Evolutionary conservation across 1,140 invertebrate species (phyloP).

Genomic region (Hyphantria cunea): DNA sequence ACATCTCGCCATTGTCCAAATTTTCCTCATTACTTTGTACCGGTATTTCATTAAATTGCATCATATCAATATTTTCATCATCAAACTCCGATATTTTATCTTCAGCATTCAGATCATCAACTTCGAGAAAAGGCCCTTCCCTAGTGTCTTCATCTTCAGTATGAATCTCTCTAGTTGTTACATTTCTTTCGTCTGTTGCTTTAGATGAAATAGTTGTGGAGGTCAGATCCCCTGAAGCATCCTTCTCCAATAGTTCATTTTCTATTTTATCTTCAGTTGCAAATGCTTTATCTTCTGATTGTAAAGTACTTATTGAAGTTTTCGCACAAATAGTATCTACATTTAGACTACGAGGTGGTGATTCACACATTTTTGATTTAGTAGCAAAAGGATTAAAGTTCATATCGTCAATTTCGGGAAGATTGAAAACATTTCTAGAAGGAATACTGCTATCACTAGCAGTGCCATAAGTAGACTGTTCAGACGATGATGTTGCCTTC

Average conservation of each 20-base stretch:
- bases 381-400: conserved; percentile 63
- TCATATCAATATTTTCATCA: conserved; percentile 48
- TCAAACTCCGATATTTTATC: conserved; percentile 42
- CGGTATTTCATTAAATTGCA: conserved; percentile 52
- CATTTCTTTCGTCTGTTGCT: conserved; percentile 47
- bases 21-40: conserved; percentile 47
- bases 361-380: conserved; percentile 51
- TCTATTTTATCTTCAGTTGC: conserved; percentile 32
- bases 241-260: conserved; percentile 39
- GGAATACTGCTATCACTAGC: conserved; percentile 36
- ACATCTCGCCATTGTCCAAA: conserved; percentile 57
- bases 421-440: conserved; percentile 56
- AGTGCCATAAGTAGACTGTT: conserved; percentile 47
- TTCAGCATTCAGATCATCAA: conserved; percentile 43
- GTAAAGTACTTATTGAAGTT: conserved; percentile 33
- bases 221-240: conserved; percentile 36
- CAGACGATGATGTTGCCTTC: conserved; percentile 38
- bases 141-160: conserved; percentile 76
- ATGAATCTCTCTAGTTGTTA: conserved; percentile 50
- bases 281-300: conserved; percentile 3
- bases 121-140: conserved; percentile 75
- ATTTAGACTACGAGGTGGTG: conserved; percentile 33
- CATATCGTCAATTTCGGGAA: conserved; percentile 61
- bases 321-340: conserved; percentile 36
- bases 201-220: conserved; percentile 50